Conservation (phyloP, 1,140 invertebrate genomes). For the Proctacanthus coquilletti region DNA sequence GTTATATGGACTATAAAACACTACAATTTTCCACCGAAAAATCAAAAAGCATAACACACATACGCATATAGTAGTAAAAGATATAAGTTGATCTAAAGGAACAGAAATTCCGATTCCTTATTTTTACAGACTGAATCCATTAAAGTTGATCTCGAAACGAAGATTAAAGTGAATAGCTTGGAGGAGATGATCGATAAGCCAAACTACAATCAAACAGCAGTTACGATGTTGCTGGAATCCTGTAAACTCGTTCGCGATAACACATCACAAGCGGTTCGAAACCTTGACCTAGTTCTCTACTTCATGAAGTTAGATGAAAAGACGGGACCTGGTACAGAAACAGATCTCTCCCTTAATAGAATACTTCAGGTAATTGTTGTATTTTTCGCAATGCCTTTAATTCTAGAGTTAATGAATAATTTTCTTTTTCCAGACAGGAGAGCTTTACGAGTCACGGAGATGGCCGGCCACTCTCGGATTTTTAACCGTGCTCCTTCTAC, state of each 20-base stretch:
- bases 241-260: slow-evolving; percentile 51
- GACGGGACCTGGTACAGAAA: no score
- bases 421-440: slow-evolving; percentile 24
- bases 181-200: slow-evolving; percentile 54
- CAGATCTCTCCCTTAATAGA: slow-evolving; percentile 46
- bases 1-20: no score
- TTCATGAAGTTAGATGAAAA: slow-evolving; percentile 61
- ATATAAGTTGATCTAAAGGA: no score
- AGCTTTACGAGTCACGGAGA: slow-evolving; percentile 44
- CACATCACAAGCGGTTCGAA: slow-evolving; percentile 44
- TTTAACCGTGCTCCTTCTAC: slow-evolving; percentile 55
- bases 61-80: no score
- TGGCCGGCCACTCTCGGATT: slow-evolving; percentile 70
- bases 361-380: slow-evolving; percentile 38
- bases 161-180: slow-evolving; percentile 37
- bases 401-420: neutral
- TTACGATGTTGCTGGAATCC: slow-evolving; percentile 43
- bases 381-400: slow-evolving; percentile 3
- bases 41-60: no score
- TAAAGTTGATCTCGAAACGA: slow-evolving; percentile 26
- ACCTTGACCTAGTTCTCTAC: slow-evolving; percentile 38
- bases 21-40: no score
- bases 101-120: slow-evolving; percentile 8
- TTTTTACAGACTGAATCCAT: slow-evolving; percentile 25
- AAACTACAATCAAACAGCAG: slow-evolving; percentile 54